These are phyloP conservation scores for Nasua narica DNA, from an alignment of 2,797 vertebrate species.

Conservation along the genomic window DNA sequence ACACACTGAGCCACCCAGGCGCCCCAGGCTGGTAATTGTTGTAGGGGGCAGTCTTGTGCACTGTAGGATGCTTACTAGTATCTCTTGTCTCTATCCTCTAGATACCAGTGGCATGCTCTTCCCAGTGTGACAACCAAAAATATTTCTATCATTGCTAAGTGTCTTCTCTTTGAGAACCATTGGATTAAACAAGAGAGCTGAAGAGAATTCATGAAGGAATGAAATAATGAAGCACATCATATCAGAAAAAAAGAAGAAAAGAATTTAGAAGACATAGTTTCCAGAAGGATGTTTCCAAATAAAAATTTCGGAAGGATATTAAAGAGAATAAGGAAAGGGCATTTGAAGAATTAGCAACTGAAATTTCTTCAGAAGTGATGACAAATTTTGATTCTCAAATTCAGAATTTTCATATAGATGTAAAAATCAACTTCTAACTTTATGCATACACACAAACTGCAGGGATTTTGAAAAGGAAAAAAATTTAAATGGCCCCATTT, in stretches of 20 bases:
- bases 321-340: background rate
- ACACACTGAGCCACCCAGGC: no score
- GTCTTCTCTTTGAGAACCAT: background rate
- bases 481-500: background rate
- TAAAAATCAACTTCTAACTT: constrained; percentile 15
- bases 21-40: background rate
- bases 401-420: background rate
- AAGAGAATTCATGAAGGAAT: background rate
- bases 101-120: background rate
- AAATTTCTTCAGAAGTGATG: background rate
- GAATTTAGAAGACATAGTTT: background rate
- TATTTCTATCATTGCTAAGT: background rate
- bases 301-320: background rate
- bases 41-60: background rate
- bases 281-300: background rate
- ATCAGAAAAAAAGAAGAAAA: background rate
- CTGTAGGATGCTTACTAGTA: background rate
- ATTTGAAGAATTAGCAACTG: background rate
- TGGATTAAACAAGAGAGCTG: background rate
- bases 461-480: background rate
- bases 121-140: background rate
- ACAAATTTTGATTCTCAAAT: background rate
- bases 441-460: background rate
- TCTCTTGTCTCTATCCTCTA: background rate
- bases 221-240: background rate